Evolutionary conservation across 2,888 invertebrate genomes (phyloP).

Genomic region (Drosophila kambysellisi): DNA sequence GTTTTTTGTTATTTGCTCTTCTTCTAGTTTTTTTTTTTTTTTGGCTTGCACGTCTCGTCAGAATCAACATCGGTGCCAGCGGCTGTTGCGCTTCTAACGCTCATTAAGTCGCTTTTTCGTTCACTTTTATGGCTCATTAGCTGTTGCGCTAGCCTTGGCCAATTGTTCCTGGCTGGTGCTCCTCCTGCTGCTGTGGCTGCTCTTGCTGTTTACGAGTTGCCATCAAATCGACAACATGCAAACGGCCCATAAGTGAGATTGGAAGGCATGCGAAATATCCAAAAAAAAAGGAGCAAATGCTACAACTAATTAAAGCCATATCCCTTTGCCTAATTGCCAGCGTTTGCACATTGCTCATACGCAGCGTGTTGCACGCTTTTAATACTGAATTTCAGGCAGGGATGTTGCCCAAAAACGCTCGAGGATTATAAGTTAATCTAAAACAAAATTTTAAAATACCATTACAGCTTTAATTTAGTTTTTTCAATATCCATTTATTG

Average conservation of each 20-base stretch:
- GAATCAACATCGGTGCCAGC: slow-evolving; percentile 39
- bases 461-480: background rate
- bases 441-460: background rate
- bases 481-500: background rate
- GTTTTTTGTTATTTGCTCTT: background rate
- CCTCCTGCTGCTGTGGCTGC: slow-evolving; percentile 1
- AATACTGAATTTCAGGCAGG: accelerated
- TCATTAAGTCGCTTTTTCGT: slow-evolving; percentile 50
- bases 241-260: slow-evolving; percentile 51
- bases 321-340: background rate
- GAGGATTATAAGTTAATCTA: background rate
- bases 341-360: background rate
- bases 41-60: slow-evolving; percentile 13
- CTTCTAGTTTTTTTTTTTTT: background rate
- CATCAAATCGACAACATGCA: slow-evolving; percentile 62
- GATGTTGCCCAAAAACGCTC: background rate
- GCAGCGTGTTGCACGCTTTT: background rate
- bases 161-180: slow-evolving; percentile 10
- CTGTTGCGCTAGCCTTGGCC: slow-evolving; percentile 24
- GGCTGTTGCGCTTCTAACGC: slow-evolving; percentile 45
- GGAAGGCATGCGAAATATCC: slow-evolving; percentile 1
- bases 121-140: slow-evolving; percentile 56
- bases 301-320: slow-evolving; percentile 40
- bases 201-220: slow-evolving; percentile 39
- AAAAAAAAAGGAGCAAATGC: slow-evolving; percentile 2